A percentile compares a stretch with the other conserved stretches of the same genome.
Conservation (phyloP, 2,797 vertebrate species). For the Phrynocephalus vlangalii region DNA sequence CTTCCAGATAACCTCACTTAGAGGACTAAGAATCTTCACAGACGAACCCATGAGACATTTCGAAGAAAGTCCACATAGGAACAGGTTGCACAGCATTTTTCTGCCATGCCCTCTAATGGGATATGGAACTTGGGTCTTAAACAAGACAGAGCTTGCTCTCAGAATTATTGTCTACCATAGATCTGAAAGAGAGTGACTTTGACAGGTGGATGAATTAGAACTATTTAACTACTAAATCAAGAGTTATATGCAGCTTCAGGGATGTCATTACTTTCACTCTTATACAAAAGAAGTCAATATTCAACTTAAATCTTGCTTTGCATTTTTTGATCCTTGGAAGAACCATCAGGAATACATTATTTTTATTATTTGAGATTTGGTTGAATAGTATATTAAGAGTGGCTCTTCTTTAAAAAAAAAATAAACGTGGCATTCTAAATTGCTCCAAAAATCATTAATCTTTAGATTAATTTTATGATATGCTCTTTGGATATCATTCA, state of each 20-base stretch:
- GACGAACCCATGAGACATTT: neutral
- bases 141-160: constrained; percentile 17
- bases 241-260: constrained; percentile 13
- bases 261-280: constrained; percentile 8
- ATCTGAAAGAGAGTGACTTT: neutral
- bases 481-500: neutral
- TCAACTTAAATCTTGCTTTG: constrained; percentile 18
- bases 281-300: neutral
- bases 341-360: neutral
- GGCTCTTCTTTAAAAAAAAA: neutral
- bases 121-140: neutral
- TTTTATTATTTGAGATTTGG: constrained; percentile 25
- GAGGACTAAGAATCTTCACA: too few species aligned
- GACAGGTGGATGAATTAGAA: constrained; percentile 4
- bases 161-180: neutral
- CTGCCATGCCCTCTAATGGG: neutral
- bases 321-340: constrained; percentile 23
- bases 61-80: neutral
- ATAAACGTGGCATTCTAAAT: neutral
- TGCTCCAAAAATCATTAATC: constrained; percentile 2
- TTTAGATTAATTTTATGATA: constrained; percentile 9
- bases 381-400: constrained; percentile 27
- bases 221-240: constrained; percentile 10
- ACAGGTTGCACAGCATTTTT: neutral
- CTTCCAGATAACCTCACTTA: too few species aligned